Evolutionary conservation across 2,113 vertebrate species (phyloP).

Genomic region (Tylochromis polylepis): DNA sequence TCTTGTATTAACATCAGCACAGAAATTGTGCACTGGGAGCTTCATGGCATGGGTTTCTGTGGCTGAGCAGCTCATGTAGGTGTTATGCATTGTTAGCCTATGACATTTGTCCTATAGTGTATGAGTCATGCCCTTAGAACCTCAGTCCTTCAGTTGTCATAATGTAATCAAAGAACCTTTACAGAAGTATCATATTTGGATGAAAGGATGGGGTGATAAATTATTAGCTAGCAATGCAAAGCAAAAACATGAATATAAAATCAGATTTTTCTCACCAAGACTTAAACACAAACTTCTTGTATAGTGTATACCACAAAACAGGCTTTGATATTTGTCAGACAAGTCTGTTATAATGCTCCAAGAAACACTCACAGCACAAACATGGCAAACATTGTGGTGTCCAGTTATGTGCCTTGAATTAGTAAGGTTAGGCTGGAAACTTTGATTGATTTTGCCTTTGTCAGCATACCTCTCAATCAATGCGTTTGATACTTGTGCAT

Average conservation of each 20-base stretch:
- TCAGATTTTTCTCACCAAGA: neutral
- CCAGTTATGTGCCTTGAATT: neutral
- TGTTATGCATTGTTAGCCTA: too few species aligned
- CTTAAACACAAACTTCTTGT: neutral
- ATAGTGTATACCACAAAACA: neutral
- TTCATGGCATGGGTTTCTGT: neutral
- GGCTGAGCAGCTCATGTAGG: neutral
- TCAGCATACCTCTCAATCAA: neutral
- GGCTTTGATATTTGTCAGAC: neutral
- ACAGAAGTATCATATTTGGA: neutral
- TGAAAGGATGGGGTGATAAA: neutral
- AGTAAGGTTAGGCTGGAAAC: neutral
- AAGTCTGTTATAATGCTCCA: neutral
- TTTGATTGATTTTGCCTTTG: neutral
- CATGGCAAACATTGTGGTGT: neutral
- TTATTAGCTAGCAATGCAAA: neutral
- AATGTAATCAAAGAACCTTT: neutral
- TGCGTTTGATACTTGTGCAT: neutral
- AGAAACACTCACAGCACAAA: neutral
- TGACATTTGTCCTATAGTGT: neutral
- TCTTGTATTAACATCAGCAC: neutral
- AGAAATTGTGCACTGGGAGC: neutral
- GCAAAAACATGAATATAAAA: neutral
- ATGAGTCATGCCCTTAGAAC: neutral
- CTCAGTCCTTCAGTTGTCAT: neutral